These are phyloP conservation scores for Diachasma alloeum DNA, from an alignment of 1,140 invertebrate genomes.

Conservation along the genomic window DNA sequence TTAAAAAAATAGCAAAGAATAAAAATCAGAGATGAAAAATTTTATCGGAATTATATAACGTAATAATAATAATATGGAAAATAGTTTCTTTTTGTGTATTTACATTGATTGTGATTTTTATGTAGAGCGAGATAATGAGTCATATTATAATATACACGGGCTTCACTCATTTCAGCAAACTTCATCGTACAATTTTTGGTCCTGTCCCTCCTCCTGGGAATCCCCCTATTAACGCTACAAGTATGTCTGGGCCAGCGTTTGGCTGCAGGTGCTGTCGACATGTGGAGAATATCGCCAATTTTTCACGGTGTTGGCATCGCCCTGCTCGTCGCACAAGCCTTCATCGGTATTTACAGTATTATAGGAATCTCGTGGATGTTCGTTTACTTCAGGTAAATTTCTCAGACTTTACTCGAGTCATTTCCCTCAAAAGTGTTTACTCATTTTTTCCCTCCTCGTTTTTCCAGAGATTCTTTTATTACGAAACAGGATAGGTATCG, in stretches of 20 bases:
- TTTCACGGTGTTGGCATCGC: constrained; percentile 89
- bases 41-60: too few species aligned
- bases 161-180: constrained; percentile 72
- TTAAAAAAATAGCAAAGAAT: too few species aligned
- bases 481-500: constrained; percentile 81
- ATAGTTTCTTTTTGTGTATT: too few species aligned
- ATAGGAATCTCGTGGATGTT: constrained; percentile 90
- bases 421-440: too few species aligned
- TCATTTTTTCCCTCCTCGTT: neutral
- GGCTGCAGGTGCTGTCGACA: constrained; percentile 84
- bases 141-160: too few species aligned
- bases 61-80: too few species aligned
- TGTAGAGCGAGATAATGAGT: too few species aligned
- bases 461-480: constrained; percentile 82
- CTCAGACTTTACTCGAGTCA: too few species aligned
- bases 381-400: constrained; percentile 73
- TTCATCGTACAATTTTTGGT: constrained; percentile 90
- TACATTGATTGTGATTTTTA: too few species aligned
- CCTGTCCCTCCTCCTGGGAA: constrained; percentile 82
- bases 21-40: too few species aligned
- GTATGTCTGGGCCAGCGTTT: constrained; percentile 86
- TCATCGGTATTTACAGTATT: constrained; percentile 87
- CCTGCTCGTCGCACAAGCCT: constrained; percentile 78
- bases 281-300: constrained; percentile 92
- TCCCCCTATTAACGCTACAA: constrained; percentile 86